A percentile compares a stretch with the other conserved stretches of the same genome.
These are phyloP conservation scores for Danio jaintianensis DNA, from an alignment of 2,797 vertebrate genomes.

Conservation along the genomic window DNA sequence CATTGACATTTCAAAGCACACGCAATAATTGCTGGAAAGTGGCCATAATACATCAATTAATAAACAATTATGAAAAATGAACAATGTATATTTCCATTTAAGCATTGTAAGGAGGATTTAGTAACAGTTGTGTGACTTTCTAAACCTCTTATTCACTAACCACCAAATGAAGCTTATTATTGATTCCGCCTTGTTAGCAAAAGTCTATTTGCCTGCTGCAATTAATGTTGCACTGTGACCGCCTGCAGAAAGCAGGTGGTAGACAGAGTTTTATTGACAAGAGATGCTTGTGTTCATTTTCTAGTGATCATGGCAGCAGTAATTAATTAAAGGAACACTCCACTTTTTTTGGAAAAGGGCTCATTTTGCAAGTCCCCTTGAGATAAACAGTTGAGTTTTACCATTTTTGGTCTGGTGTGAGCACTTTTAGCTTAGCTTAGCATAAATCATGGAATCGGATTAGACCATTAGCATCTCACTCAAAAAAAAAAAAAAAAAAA, in stretches of 20 bases:
- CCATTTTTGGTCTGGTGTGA: too few relatives aligned
- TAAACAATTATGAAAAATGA: constrained; percentile 32
- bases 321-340: neutral
- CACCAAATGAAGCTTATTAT: constrained; percentile 5
- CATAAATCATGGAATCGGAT: too few relatives aligned
- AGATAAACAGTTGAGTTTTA: too few relatives aligned
- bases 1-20: constrained; percentile 19
- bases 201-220: constrained; percentile 6
- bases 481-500: too few relatives aligned
- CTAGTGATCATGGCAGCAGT: neutral
- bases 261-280: constrained; percentile 15
- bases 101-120: neutral
- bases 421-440: too few relatives aligned
- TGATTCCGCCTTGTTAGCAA: neutral
- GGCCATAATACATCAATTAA: neutral
- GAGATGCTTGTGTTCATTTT: constrained; percentile 1
- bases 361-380: too few relatives aligned
- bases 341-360: too few relatives aligned
- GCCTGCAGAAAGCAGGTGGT: constrained; percentile 6
- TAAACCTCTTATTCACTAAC: constrained; percentile 18
- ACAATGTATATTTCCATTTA: neutral
- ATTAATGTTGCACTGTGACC: constrained; percentile 7
- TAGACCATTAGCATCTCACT: too few relatives aligned
- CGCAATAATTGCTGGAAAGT: constrained; percentile 9
- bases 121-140: constrained; percentile 21